Percentiles rank a stretch among this genome's conserved stretches.
phyloP scores from a whole-genome alignment of 1,140 invertebrate species.

The Pantala flavescens region DNA sequence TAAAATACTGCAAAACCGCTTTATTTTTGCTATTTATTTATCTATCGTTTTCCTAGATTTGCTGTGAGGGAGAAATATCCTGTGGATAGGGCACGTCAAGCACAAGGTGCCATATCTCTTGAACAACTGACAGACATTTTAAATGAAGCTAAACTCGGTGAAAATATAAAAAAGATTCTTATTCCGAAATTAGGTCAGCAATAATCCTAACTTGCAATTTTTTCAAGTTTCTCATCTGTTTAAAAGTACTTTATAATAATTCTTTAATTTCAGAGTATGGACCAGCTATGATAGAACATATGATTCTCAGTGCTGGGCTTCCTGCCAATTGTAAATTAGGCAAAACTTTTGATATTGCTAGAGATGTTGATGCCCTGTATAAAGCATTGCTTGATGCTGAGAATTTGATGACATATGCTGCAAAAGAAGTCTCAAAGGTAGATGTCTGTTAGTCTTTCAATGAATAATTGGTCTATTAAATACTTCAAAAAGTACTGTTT shows the following conservation, averaged over 20 bases:
- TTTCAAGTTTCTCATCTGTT: neutral
- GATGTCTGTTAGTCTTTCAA: constrained; percentile 8
- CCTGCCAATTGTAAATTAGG: constrained; percentile 41
- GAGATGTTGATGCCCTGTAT: constrained; percentile 55
- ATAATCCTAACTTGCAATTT: neutral
- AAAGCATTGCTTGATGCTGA: constrained; percentile 61
- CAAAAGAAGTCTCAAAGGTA: constrained; percentile 39
- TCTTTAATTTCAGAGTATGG: constrained; percentile 60
- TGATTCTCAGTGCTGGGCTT: constrained; percentile 61
- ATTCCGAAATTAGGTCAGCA: constrained; percentile 62
- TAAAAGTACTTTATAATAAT: neutral
- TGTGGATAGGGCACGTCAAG: constrained; percentile 56
- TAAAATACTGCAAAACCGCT: constrained; percentile 16
- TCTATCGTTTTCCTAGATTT: constrained; percentile 57
- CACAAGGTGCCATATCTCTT: constrained; percentile 39
- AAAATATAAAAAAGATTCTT: constrained; percentile 75
- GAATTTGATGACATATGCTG: constrained; percentile 45
- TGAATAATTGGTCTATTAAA: neutral
- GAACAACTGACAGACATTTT: constrained; percentile 46
- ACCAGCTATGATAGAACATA: constrained; percentile 80
- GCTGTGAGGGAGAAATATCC: constrained; percentile 87
- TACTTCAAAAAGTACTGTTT: neutral
- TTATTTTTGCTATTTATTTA: constrained; percentile 10
- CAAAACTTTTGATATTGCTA: constrained; percentile 53
- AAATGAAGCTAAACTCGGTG: constrained; percentile 53